Conservation (phyloP, 2,888 invertebrate species). For the Yponomeuta malinellus region DNA sequence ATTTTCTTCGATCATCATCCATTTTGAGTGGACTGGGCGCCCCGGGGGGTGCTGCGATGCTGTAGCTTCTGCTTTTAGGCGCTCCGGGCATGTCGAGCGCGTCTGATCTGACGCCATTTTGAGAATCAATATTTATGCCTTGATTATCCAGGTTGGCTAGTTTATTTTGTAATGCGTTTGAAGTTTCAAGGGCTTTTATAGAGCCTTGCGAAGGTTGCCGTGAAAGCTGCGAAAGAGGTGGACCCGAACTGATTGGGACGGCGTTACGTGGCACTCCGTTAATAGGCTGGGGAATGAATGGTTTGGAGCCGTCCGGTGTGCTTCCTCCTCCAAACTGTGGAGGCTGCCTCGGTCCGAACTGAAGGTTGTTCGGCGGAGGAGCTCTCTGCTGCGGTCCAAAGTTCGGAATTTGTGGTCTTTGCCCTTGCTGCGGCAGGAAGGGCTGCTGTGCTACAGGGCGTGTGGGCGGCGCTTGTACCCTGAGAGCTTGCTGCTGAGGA, state of each 20-base stretch:
- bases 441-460: constrained; percentile 59
- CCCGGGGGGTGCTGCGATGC: constrained; percentile 69
- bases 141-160: constrained; percentile 66
- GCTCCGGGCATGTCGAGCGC: constrained; percentile 56
- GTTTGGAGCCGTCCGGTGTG: constrained; percentile 54
- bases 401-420: constrained; percentile 47
- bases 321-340: constrained; percentile 41
- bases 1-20: constrained; percentile 71
- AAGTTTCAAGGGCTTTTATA: constrained; percentile 51
- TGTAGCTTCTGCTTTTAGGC: constrained; percentile 71
- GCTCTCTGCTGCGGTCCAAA: constrained; percentile 54
- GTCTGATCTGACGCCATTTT: constrained; percentile 51
- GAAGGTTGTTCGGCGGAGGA: constrained; percentile 64
- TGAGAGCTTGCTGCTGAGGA: constrained; percentile 37
- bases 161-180: constrained; percentile 49
- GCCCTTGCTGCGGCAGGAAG: constrained; percentile 49
- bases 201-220: constrained; percentile 65
- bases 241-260: constrained; percentile 29
- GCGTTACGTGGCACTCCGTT: constrained; percentile 51
- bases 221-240: constrained; percentile 38
- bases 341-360: constrained; percentile 68
- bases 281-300: constrained; percentile 34
- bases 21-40: constrained; percentile 59
- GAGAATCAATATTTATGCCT: constrained; percentile 45
- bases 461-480: constrained; percentile 43